Conservation (phyloP, 2,888 invertebrate genomes). For the Zaprionus bogoriensis region DNA sequence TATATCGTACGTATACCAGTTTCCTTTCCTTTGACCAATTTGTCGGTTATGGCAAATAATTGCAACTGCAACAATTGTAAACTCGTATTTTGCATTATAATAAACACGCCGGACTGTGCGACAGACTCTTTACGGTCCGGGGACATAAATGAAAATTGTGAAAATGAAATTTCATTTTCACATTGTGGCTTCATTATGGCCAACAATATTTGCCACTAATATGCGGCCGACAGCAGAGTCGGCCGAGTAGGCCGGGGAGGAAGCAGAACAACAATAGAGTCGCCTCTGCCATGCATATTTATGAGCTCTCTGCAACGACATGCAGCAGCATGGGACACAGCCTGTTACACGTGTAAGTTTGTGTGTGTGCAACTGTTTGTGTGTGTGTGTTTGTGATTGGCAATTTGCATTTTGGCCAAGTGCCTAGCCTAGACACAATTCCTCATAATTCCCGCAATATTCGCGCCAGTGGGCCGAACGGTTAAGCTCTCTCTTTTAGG, state of each 20-base stretch:
- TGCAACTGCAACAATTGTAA: slow-evolving; percentile 31
- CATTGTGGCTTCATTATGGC: slow-evolving; percentile 45
- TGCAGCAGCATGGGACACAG: slow-evolving; percentile 8
- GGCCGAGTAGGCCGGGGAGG: background rate
- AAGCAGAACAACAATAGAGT: slow-evolving; percentile 35
- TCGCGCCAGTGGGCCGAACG: slow-evolving; percentile 34
- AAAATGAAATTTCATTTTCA: slow-evolving; percentile 41
- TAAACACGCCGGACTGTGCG: slow-evolving; percentile 25
- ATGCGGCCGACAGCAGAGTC: slow-evolving; percentile 54
- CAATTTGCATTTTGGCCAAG: slow-evolving; percentile 69
- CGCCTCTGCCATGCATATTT: slow-evolving; percentile 69
- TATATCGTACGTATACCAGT: too few relatives aligned
- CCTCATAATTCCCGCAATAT: slow-evolving; percentile 68
- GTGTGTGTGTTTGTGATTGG: slow-evolving; percentile 10
- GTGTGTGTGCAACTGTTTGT: slow-evolving; percentile 1
- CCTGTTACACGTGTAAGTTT: background rate
- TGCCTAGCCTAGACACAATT: slow-evolving; percentile 70
- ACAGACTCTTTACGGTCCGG: slow-evolving; percentile 36
- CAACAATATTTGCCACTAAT: slow-evolving; percentile 67
- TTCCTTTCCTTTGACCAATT: background rate
- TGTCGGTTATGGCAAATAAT: background rate
- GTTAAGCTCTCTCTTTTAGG: slow-evolving; percentile 51
- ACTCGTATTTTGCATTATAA: slow-evolving; percentile 69
- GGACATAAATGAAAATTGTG: slow-evolving; percentile 47
- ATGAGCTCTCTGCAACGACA: slow-evolving; percentile 51